Base-by-base conservation (phyloP, 2,113 vertebrate species). In the Menidia beryllina region DNA sequence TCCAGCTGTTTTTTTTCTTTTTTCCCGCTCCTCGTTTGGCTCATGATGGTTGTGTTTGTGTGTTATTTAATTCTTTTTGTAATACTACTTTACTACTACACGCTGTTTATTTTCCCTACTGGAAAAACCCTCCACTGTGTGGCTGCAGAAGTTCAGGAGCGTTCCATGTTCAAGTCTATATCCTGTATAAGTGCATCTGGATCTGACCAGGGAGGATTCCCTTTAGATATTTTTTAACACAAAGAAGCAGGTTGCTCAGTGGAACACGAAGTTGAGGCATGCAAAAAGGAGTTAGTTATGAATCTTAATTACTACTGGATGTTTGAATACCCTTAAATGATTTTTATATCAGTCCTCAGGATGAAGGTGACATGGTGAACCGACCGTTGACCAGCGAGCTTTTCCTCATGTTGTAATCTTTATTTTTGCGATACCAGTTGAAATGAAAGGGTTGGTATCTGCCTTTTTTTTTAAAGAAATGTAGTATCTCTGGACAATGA, bases 341-440 rank as follows among this genome's bases (percentile, higher is more conserved):
- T 57, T 71, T 34, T 17, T 15, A 34, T 45, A 34, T 3, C 49
- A 3, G 10, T 52, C 0, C n/a, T 52, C 47, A 54, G 51, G 30
- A 8, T 63, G 25, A 76, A 21, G 20, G 36, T 17, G 24, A 34
- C 12, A 24, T 19, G 6, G 7, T 11, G 12, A 25, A 53, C 39
- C 49, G 54, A 26, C 59, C 50, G 41, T 34, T 75, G 53, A 59
- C 61, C 56, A 19, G 11, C 17, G 9, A 23, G 36, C 34, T 50
- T 50, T 20, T 41, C 20, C 21, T 14, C 2, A n/a, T n/a, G n/a
- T n/a, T 47, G 25, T 54, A 41, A 14, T 45, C 17, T 17, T 45
- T 20, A 23, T 34, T 8, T 34, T 34, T 34, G 30, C 30, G n/a
- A 34, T 34, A 34, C 38, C 25, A 41, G 47, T 13, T 3, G 59